These are phyloP conservation scores for Tetheella fluctuosa DNA, from an alignment of 2,888 invertebrate genomes.

Conservation along the genomic window DNA sequence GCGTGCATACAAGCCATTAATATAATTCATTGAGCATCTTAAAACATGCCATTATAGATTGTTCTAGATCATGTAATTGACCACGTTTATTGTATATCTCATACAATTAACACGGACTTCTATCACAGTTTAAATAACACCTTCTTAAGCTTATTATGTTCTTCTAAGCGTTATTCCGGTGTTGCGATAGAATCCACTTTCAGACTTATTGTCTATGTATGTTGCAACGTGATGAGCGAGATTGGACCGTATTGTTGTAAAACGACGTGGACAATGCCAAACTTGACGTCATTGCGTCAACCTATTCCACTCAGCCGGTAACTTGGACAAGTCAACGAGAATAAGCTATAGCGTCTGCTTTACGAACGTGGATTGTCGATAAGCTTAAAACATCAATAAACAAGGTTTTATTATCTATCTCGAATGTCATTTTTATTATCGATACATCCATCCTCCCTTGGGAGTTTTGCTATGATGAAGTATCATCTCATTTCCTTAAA, in stretches of 20 bases:
- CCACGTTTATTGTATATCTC: neutral
- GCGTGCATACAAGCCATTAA: neutral
- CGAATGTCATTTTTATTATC: too few species aligned
- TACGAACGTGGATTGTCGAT: too few species aligned
- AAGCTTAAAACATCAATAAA: too few species aligned
- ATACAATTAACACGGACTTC: neutral
- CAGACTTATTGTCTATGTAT: too few species aligned
- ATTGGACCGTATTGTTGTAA: too few species aligned
- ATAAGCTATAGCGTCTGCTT: neutral
- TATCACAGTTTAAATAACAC: neutral
- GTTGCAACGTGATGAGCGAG: too few species aligned
- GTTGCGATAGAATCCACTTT: too few species aligned
- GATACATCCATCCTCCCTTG: too few species aligned
- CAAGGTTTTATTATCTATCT: too few species aligned
- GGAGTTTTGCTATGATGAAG: neutral
- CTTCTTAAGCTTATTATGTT: neutral
- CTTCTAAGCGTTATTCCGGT: neutral
- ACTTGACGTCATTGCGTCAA: neutral
- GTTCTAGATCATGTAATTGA: neutral
- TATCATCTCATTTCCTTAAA: neutral
- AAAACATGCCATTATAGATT: neutral
- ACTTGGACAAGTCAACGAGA: neutral
- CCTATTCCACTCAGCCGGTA: neutral
- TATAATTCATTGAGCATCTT: neutral
- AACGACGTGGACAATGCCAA: too few species aligned